A percentile compares a stretch with the other conserved stretches of the same genome.
Conservation (phyloP, 2,113 vertebrate species). For the Aegotheles bennettii region DNA sequence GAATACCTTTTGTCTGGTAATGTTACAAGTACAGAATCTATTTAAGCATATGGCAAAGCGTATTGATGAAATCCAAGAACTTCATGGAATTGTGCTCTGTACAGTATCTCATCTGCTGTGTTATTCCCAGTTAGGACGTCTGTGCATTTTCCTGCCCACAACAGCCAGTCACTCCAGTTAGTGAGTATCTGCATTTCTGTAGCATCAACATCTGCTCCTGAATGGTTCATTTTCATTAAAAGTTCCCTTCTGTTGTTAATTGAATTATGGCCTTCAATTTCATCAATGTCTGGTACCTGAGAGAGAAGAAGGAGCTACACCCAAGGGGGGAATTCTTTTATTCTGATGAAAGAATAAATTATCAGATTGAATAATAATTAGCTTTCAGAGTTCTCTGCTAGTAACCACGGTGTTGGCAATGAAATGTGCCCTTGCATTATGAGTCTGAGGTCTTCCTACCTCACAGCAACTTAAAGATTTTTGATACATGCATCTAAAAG, state of each 20-base stretch:
- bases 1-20: not conserved
- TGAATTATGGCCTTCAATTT: conserved; percentile 34
- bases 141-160: not conserved
- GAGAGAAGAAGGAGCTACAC: not conserved
- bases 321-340: not conserved
- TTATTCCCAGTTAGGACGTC: not conserved
- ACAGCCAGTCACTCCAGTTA: not conserved
- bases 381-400: not conserved
- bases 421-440: not conserved
- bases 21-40: not conserved
- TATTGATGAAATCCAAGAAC: not conserved
- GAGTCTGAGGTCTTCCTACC: not conserved
- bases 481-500: not conserved
- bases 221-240: not conserved
- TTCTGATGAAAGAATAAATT: conserved; percentile 12
- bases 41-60: not conserved
- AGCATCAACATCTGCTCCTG: conserved; percentile 6
- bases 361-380: conserved; percentile 13
- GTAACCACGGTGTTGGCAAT: not conserved
- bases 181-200: not conserved
- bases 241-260: not conserved
- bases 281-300: not conserved
- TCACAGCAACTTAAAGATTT: not conserved
- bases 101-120: not conserved
- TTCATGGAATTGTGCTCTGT: not conserved